Percentiles rank a stretch among this genome's conserved stretches.
Evolutionary conservation across 1,140 invertebrate genomes (phyloP).

Genomic region (Galendromus occidentalis): DNA sequence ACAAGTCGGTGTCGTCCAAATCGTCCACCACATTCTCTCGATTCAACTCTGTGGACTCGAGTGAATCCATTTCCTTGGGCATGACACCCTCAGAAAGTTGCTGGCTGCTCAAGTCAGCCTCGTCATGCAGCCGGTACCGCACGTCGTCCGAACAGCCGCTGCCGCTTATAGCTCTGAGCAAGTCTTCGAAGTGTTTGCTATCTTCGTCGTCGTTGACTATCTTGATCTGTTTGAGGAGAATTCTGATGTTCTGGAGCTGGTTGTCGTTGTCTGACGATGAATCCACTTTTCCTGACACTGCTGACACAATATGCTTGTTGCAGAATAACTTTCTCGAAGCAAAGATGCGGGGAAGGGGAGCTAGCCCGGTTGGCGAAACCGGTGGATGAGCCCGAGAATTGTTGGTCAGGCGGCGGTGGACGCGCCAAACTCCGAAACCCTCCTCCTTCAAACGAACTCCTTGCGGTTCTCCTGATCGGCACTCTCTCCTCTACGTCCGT

Average conservation of each 20-base stretch:
- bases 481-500: neutral
- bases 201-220: neutral
- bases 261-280: too few relatives aligned
- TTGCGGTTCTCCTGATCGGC: neutral
- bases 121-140: neutral
- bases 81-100: neutral
- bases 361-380: neutral
- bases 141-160: neutral
- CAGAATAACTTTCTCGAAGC: neutral
- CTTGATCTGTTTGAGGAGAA: neutral
- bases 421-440: neutral
- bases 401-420: neutral
- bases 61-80: constrained; percentile 5
- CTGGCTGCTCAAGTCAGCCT: neutral
- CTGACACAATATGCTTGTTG: too few relatives aligned
- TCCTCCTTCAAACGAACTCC: too few relatives aligned
- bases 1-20: constrained; percentile 4
- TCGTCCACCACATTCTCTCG: constrained; percentile 11
- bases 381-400: neutral
- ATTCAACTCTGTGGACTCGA: constrained; percentile 2
- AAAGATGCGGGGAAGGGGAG: neutral
- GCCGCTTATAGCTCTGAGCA: neutral
- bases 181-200: neutral
- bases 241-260: neutral
- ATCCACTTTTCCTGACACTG: too few relatives aligned